phyloP scores from a whole-genome alignment of 2,888 invertebrate genomes.

The Steinernema scapterisci region DNA sequence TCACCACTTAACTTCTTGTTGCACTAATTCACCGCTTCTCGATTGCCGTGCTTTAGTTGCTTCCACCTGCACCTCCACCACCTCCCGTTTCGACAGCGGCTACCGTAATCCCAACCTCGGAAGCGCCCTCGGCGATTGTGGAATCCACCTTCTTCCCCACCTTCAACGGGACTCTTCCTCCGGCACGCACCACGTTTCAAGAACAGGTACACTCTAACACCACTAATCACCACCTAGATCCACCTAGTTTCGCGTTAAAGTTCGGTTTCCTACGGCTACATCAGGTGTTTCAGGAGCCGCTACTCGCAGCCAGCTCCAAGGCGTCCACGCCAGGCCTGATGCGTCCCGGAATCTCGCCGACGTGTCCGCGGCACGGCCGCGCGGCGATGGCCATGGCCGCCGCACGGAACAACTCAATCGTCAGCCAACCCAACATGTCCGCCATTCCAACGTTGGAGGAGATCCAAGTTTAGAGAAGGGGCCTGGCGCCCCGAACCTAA shows the following conservation, averaged over 20 bases:
- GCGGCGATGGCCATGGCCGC: slow-evolving; percentile 42
- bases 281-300: slow-evolving; percentile 58
- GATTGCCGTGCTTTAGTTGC: slow-evolving; percentile 22
- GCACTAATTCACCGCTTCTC: slow-evolving; percentile 16
- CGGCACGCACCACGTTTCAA: background rate
- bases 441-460: slow-evolving; percentile 48
- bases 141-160: slow-evolving; percentile 8
- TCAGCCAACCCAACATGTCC: slow-evolving; percentile 30
- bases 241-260: background rate
- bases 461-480: slow-evolving; percentile 50
- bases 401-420: background rate
- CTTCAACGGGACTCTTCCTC: slow-evolving; percentile 25
- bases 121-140: background rate
- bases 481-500: background rate
- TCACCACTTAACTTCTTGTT: slow-evolving; percentile 21
- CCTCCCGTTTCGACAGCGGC: background rate
- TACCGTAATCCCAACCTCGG: background rate
- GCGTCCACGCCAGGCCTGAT: slow-evolving; percentile 47
- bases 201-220: slow-evolving; percentile 14
- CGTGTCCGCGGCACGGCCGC: slow-evolving; percentile 63
- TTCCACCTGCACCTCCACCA: slow-evolving; percentile 18
- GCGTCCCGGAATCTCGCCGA: slow-evolving; percentile 64
- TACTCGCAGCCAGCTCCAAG: slow-evolving; percentile 53
- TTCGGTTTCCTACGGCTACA: background rate
- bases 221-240: background rate